Conservation (phyloP, 2,113 vertebrate genomes). For the Leptodactylus fuscus region DNA sequence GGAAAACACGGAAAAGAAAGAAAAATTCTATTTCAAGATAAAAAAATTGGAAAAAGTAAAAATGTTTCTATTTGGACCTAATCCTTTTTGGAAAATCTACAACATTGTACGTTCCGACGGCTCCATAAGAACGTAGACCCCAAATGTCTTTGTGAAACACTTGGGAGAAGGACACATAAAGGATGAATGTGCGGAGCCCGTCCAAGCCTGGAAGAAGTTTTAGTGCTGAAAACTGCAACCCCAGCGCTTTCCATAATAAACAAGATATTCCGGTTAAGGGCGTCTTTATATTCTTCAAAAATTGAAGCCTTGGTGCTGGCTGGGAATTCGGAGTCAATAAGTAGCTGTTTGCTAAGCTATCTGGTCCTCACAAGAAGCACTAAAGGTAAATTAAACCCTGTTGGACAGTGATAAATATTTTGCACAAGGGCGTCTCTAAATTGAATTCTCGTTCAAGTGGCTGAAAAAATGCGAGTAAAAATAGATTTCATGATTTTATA, state of each 20-base stretch:
- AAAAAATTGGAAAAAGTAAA: no score
- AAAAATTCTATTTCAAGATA: no score
- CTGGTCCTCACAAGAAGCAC: background rate
- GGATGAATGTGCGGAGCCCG: background rate
- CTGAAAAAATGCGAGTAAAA: slow-evolving; percentile 21
- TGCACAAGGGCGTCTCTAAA: slow-evolving; percentile 18
- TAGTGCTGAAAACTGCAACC: background rate
- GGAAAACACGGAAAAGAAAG: no score
- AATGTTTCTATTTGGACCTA: background rate
- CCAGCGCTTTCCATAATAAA: slow-evolving; percentile 9
- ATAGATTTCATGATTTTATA: slow-evolving; percentile 14
- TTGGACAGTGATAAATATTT: slow-evolving; percentile 34
- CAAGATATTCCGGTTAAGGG: slow-evolving; percentile 5
- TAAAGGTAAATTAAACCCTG: slow-evolving; percentile 34
- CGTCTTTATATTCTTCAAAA: slow-evolving; percentile 17
- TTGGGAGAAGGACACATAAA: background rate
- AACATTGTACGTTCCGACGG: background rate
- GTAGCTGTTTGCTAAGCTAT: slow-evolving; percentile 6
- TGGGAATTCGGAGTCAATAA: slow-evolving; percentile 15
- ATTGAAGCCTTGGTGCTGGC: background rate
- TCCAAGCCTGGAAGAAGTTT: background rate
- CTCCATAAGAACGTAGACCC: background rate
- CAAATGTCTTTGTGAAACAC: background rate
- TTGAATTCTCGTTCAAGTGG: slow-evolving; percentile 32
- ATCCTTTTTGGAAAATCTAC: background rate